Conservation (phyloP, 2,888 invertebrate species). For the Craniophora ligustri region DNA sequence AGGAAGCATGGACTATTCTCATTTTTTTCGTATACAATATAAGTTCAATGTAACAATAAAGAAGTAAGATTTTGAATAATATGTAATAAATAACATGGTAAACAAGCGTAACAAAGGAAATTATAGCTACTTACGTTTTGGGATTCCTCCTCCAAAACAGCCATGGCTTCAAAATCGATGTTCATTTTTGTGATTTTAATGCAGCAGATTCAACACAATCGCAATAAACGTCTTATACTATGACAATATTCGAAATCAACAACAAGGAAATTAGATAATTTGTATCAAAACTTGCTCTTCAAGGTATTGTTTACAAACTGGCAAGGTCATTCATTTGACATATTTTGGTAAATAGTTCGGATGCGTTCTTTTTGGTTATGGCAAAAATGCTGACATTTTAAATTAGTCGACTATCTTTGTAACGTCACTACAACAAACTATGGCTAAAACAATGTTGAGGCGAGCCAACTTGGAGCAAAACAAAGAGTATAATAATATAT, state of each 20-base stretch:
- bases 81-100: constrained; percentile 46
- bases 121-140: constrained; percentile 85
- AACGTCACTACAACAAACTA: constrained; percentile 56
- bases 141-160: constrained; percentile 90
- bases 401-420: constrained; percentile 40
- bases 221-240: constrained; percentile 44
- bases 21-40: constrained; percentile 2
- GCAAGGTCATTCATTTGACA: constrained; percentile 92
- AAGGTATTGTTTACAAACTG: constrained; percentile 93
- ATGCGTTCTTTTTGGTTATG: constrained; percentile 58
- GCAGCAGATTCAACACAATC: constrained; percentile 31
- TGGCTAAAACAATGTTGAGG: constrained; percentile 39
- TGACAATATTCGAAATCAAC: constrained; percentile 72
- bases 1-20: constrained; percentile 42
- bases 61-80: constrained; percentile 39
- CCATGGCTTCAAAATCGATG: constrained; percentile 90
- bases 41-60: constrained; percentile 13
- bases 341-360: constrained; percentile 76
- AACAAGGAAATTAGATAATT: constrained; percentile 86
- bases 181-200: constrained; percentile 69
- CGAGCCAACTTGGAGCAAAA: no score
- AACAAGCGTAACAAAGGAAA: constrained; percentile 68
- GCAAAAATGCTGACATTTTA: neutral
- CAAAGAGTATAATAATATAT: no score
- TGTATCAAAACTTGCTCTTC: constrained; percentile 78